Percentiles rank a stretch among this genome's conserved stretches.
These are phyloP conservation scores for Pseudochaenichthys georgianus DNA, from an alignment of 2,797 vertebrate genomes.

Conservation along the genomic window DNA sequence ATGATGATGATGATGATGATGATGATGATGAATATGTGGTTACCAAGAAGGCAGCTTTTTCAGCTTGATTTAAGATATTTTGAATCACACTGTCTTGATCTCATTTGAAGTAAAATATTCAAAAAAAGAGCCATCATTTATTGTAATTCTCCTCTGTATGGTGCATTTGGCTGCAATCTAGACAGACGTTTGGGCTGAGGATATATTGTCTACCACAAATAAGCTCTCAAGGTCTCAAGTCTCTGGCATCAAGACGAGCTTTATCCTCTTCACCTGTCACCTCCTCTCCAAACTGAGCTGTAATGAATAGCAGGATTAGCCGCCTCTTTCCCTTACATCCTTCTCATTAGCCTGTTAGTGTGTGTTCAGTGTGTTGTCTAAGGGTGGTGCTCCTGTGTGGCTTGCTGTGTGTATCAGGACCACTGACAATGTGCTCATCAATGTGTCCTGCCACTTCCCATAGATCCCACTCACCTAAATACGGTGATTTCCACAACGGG, in stretches of 20 bases:
- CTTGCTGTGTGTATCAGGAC: constrained; percentile 11
- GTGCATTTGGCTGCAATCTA: background rate
- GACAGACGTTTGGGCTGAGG: background rate
- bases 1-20: constrained; percentile 4
- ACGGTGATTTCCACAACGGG: constrained; percentile 38
- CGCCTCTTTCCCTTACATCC: constrained; percentile 37
- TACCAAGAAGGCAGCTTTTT: constrained; percentile 35
- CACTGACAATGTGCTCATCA: constrained; percentile 30
- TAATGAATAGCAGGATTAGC: constrained; percentile 61
- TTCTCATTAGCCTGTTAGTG: constrained; percentile 32
- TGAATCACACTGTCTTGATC: background rate
- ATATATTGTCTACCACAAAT: background rate
- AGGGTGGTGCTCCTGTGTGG: constrained; percentile 19
- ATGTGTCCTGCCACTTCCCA: constrained; percentile 4
- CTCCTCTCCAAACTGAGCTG: constrained; percentile 32
- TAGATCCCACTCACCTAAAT: constrained; percentile 15
- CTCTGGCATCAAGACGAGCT: background rate
- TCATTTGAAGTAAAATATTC: background rate
- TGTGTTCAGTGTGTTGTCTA: constrained; percentile 8
- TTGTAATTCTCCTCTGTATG: background rate
- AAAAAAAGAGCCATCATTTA: background rate
- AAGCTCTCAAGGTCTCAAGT: background rate
- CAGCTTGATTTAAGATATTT: constrained; percentile 2
- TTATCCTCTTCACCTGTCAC: constrained; percentile 40
- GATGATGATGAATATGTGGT: constrained; percentile 28